Evolutionary conservation across 2,113 vertebrate species (phyloP).

Genomic region (Himantopus leucocephalus): DNA sequence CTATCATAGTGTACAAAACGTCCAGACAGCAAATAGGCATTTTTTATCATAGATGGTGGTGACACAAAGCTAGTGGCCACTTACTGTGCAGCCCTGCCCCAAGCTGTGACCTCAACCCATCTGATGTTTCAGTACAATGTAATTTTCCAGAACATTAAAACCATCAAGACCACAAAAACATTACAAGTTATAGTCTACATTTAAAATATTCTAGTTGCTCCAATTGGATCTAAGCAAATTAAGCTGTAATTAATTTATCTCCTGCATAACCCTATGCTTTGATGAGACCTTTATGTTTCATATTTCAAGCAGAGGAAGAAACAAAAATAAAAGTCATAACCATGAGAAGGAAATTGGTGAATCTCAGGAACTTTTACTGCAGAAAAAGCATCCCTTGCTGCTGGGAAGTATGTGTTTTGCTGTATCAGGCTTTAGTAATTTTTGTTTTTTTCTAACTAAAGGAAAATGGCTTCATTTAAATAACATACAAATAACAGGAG

Average conservation of each 20-base stretch:
- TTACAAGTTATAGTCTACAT: not conserved
- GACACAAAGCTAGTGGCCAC: not conserved
- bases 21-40: not conserved
- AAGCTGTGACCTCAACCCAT: not conserved
- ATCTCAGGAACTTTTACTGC: not conserved
- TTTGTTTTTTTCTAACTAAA: not conserved
- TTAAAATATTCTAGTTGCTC: not conserved
- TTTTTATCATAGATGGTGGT: not conserved
- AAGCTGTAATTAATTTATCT: not conserved
- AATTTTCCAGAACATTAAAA: not conserved
- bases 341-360: not conserved
- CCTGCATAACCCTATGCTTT: not conserved
- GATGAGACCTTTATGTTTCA: not conserved
- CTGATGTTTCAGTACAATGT: not conserved
- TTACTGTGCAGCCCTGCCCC: not conserved
- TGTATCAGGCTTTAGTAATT: not conserved
- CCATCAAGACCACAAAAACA: not conserved
- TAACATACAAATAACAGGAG: not conserved
- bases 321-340: not conserved
- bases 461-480: not conserved
- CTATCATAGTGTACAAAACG: not conserved
- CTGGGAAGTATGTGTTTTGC: not conserved
- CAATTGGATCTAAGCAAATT: not conserved
- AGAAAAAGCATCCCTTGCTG: not conserved
- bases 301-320: not conserved